These are phyloP conservation scores for Drosophila kambysellisi DNA, from an alignment of 2,888 invertebrate species.

Conservation along the genomic window DNA sequence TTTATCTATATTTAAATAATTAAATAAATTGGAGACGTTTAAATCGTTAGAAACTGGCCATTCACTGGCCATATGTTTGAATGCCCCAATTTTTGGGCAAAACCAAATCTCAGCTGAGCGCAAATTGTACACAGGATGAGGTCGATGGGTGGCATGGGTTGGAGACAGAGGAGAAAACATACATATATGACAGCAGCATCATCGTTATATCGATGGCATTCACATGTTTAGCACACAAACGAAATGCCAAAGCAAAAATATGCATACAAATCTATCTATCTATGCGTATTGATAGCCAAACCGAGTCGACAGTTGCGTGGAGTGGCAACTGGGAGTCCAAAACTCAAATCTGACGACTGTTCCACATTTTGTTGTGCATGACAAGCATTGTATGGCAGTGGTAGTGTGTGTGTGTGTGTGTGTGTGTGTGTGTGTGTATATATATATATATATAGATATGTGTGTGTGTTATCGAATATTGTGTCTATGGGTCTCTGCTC, in stretches of 20 bases:
- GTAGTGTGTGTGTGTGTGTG: background rate
- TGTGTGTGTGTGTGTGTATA: no score
- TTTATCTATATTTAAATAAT: background rate
- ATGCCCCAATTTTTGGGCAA: slow-evolving; percentile 45
- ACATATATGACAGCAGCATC: slow-evolving; percentile 54
- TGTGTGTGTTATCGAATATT: slow-evolving; percentile 49
- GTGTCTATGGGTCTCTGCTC: slow-evolving; percentile 55
- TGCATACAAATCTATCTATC: slow-evolving; percentile 76
- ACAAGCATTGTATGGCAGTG: slow-evolving; percentile 44
- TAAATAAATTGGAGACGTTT: slow-evolving; percentile 1
- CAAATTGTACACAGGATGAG: slow-evolving; percentile 19
- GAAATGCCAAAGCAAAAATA: slow-evolving; percentile 78
- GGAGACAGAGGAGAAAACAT: slow-evolving; percentile 9
- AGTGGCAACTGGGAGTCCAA: slow-evolving; percentile 37
- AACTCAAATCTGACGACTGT: slow-evolving; percentile 71
- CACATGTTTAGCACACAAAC: slow-evolving; percentile 80
- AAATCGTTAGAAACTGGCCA: slow-evolving; percentile 18
- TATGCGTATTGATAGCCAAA: slow-evolving; percentile 70
- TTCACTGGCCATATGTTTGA: slow-evolving; percentile 9
- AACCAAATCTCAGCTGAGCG: slow-evolving; percentile 66
- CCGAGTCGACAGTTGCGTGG: slow-evolving; percentile 32
- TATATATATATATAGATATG: slow-evolving; percentile 15
- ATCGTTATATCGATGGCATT: slow-evolving; percentile 75
- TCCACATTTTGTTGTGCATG: slow-evolving; percentile 78
- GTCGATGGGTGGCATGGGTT: background rate